Evolutionary conservation across 2,888 invertebrate genomes (phyloP).

Genomic region (Sicus ferrugineus): DNA sequence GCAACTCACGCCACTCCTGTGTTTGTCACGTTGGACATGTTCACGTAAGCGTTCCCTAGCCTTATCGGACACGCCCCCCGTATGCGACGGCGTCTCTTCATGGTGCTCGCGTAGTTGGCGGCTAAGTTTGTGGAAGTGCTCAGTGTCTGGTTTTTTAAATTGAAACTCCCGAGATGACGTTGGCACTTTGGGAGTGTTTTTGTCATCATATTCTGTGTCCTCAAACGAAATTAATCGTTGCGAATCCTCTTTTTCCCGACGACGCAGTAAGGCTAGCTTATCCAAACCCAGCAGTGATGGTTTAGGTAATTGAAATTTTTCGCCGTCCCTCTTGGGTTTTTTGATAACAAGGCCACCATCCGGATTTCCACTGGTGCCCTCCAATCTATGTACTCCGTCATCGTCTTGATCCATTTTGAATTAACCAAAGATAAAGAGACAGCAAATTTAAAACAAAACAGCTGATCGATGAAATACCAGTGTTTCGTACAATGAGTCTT

Average conservation of each 20-base stretch:
- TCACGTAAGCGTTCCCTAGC: constrained; percentile 74
- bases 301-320: constrained; percentile 76
- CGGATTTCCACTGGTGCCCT: constrained; percentile 70
- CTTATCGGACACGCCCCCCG: constrained; percentile 84
- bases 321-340: constrained; percentile 67
- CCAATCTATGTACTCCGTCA: constrained; percentile 72
- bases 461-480: no score
- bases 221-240: constrained; percentile 75
- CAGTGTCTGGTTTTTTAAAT: constrained; percentile 61
- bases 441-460: neutral
- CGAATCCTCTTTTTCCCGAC: constrained; percentile 70
- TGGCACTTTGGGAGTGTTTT: constrained; percentile 36
- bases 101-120: constrained; percentile 79
- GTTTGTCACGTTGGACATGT: constrained; percentile 67
- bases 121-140: constrained; percentile 58
- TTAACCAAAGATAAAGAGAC: neutral
- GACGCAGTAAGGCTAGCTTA: constrained; percentile 80
- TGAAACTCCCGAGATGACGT: constrained; percentile 52
- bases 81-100: constrained; percentile 93
- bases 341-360: constrained; percentile 75
- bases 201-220: constrained; percentile 65
- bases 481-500: no score
- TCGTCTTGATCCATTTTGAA: constrained; percentile 46
- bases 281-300: constrained; percentile 84
- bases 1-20: constrained; percentile 49